phyloP scores from a whole-genome alignment of 1,140 invertebrate species.

The Sarcophaga peregrina region DNA sequence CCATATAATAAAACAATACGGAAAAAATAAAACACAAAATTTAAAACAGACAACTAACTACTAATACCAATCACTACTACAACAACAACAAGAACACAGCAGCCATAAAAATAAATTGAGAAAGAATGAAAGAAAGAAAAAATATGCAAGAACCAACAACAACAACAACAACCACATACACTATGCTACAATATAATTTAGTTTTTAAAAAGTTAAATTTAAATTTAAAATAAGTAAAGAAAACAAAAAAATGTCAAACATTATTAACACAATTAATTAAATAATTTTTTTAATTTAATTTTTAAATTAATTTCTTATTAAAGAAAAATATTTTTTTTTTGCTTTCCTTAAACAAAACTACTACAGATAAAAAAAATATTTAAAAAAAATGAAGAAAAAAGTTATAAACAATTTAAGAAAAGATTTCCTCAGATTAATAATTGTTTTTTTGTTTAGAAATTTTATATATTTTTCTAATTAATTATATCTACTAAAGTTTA shows the following conservation, averaged over 20 bases:
- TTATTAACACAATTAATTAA: neutral
- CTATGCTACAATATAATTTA: neutral
- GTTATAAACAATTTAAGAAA: neutral
- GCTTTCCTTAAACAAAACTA: too few species aligned
- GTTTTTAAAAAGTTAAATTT: neutral
- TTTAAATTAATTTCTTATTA: too few species aligned
- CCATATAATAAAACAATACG: neutral
- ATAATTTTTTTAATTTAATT: neutral
- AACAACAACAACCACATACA: neutral
- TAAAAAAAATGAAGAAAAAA: neutral
- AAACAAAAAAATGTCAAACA: neutral
- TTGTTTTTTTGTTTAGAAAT: conserved; percentile 26
- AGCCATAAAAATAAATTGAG: conserved; percentile 23
- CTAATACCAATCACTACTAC: neutral
- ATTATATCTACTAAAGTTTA: neutral
- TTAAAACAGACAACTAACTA: neutral
- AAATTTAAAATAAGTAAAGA: neutral
- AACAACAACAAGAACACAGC: conserved; percentile 24
- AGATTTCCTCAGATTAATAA: conserved; percentile 5
- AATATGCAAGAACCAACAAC: neutral
- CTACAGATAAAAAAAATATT: too few species aligned
- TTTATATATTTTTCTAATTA: conserved; percentile 29
- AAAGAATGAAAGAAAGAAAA: neutral
- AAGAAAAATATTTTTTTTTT: too few species aligned
- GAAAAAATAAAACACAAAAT: neutral